Evolutionary conservation across 2,888 invertebrate genomes (phyloP).

Genomic region (Diaperis boleti): DNA sequence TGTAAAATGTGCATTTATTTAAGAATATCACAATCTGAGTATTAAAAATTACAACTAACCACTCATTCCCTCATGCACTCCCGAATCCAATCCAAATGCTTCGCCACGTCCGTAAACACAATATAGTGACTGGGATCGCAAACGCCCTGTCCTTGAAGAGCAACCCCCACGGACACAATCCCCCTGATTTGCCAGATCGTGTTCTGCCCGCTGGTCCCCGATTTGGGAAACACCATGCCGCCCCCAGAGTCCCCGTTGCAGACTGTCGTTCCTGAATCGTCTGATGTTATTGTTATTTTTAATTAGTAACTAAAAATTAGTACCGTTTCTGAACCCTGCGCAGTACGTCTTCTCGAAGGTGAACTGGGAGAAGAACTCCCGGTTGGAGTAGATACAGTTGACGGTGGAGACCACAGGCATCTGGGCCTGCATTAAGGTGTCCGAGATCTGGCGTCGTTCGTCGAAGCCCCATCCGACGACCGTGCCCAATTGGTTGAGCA

Average conservation of each 20-base stretch:
- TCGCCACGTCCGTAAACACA: slow-evolving; percentile 73
- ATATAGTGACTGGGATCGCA: slow-evolving; percentile 74
- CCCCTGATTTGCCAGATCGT: slow-evolving; percentile 64
- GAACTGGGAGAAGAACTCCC: slow-evolving; percentile 72
- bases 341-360: slow-evolving; percentile 71
- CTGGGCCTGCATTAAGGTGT: slow-evolving; percentile 69
- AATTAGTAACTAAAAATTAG: slow-evolving; percentile 7
- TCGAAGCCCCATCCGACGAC: slow-evolving; percentile 69
- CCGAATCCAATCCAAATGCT: slow-evolving; percentile 62
- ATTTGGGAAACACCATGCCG: slow-evolving; percentile 63
- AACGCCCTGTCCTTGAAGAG: slow-evolving; percentile 70
- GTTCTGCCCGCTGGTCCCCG: slow-evolving; percentile 48
- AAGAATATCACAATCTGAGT: slow-evolving; percentile 14
- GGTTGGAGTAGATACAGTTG: slow-evolving; percentile 72
- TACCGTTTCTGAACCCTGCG: slow-evolving; percentile 66
- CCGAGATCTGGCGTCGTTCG: slow-evolving; percentile 70
- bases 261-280: slow-evolving; percentile 64
- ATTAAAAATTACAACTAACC: neutral
- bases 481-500: slow-evolving; percentile 56
- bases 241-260: slow-evolving; percentile 68
- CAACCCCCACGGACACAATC: slow-evolving; percentile 71
- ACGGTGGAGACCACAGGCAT: slow-evolving; percentile 74
- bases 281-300: slow-evolving; percentile 8
- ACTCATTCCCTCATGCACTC: slow-evolving; percentile 39
- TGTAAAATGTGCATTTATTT: slow-evolving; percentile 26